Base-by-base conservation (phyloP, 1,140 invertebrate genomes). In the Leptopilina boulardi region DNA sequence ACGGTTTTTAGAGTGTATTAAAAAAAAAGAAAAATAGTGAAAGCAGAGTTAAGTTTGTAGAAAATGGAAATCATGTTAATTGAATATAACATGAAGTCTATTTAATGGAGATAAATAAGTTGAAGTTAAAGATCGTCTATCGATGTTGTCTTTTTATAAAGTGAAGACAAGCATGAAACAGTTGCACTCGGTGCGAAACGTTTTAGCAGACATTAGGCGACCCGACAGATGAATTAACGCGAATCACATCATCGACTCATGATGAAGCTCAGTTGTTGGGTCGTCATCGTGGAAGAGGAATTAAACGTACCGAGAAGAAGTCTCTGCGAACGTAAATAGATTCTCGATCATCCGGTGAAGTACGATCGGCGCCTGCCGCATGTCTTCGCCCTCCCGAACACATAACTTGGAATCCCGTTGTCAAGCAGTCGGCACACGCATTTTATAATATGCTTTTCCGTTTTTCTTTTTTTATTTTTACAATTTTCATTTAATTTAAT, bases 341-440 rank as follows among this genome's bases (percentile, higher is more conserved):
- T 66, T 66, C 59, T 66, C 23, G 59, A 66, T 66, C 59, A 34
- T 66, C 59, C 26, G 10, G 59, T 66, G 23, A 66, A 66, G 59
- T 66, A 66, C 59, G 23, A 66, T 66, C 59, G 59, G 59, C 59
- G 59, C 59, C 59, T 66, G 59, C 59, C 59, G 59, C 59, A 66
- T 66, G 59, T 66, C 59, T 66, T 66, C 59, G 26, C 59, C n/a
- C 26, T 11, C n/a, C n/a, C 13, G 26, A 66, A 23, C 59, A 66
- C 59, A 66, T 66, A 66, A 66, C 59, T 66, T 23, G 59, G 15
- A 34, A 66, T 66, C 59, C 59, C 59, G 59, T 66, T 66, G 59
- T 66, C 23, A 15, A 30, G 59, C 59, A 26, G 9, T 66, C 34
- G 34, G 21, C 59, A 66, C 54, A 13, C 30, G 59, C 26, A 66